Base-by-base conservation (phyloP, 64 coral and sea anemone species). In the Actinia tenebrosa region DNA sequence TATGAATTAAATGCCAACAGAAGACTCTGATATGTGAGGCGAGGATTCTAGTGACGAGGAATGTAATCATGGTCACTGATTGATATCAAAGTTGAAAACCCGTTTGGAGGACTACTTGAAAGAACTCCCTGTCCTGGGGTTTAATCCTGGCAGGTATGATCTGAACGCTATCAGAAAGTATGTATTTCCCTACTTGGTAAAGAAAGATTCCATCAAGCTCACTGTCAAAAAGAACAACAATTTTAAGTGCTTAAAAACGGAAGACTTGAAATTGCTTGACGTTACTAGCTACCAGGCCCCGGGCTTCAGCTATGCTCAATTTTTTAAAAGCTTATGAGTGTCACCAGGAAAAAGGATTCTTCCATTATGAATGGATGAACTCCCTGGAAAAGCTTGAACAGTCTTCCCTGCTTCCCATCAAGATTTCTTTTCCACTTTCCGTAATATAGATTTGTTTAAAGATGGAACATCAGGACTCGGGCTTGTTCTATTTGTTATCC, bases 281-380 rank as follows among this genome's bases (percentile, higher is more conserved):
- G 85, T 90, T 1, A 78, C 83, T 45, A 90, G 85, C 82, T 90
- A 90, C 50, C n/a, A 85, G 10, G 83, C 89, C 3, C 89, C 83
- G 9, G 69, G 89, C 1, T 89, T 89, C 88, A 84, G 80, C 27
- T 90, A 90, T 61, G 83, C 82, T 16, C 89, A 90, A 9, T 90
- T 90, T 27, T 50, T 90, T 37, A n/a, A 90, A 86, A 61, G 55
- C 83, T 18, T 86, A 85, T 50, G 68, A 72, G 26, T 72, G 68
- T 30, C 68, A 20, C 26, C 68, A 72, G 26, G 26, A 20, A 7
- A 72, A 72, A 72, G 68, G 68, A n/a, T 72, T 72, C 68, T 15
- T 72, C 26, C 68, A 10, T 19, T 72, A 19, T 30, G 26, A 72
- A 30, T 30, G 68, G 68, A 72, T 72, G 68, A 30, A 10, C 26